Percentiles rank a stretch among this genome's conserved stretches.
Conservation (phyloP, 1,140 invertebrate species). For the Maniola jurtina region DNA sequence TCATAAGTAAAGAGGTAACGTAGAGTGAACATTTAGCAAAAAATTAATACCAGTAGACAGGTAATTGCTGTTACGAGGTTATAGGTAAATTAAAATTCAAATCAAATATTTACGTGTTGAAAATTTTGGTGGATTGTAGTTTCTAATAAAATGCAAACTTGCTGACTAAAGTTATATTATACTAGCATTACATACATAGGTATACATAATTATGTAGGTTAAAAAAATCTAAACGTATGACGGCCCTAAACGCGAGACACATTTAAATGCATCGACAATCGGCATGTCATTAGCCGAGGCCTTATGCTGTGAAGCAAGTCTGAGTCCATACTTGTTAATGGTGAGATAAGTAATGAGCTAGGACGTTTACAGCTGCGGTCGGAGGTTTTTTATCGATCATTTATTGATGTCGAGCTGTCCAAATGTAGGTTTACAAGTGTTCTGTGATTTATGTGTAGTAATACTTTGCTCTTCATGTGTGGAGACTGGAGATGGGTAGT, state of each 20-base stretch:
- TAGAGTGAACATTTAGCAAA: no score
- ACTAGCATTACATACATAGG: no score
- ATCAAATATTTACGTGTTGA: no score
- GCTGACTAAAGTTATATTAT: no score
- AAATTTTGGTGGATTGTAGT: no score
- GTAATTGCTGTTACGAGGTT: no score
- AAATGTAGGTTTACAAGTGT: slow-evolving; percentile 42
- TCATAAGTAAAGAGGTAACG: no score
- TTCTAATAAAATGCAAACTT: no score
- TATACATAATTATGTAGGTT: not conserved
- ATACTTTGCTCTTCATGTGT: slow-evolving; percentile 19
- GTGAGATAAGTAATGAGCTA: slow-evolving; percentile 59
- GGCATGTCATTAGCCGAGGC: slow-evolving; percentile 43
- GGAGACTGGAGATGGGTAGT: not conserved
- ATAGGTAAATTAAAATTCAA: no score
- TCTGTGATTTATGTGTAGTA: slow-evolving; percentile 40
- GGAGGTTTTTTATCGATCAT: slow-evolving; percentile 50
- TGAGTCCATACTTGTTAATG: slow-evolving; percentile 54
- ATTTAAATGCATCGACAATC: slow-evolving; percentile 28
- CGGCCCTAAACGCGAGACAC: not conserved
- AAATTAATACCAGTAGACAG: no score
- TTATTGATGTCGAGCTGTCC: slow-evolving; percentile 45
- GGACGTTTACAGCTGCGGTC: slow-evolving; percentile 43
- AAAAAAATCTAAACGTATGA: not conserved
- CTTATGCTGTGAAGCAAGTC: slow-evolving; percentile 43